These are phyloP conservation scores for Brassicogethes aeneus DNA, from an alignment of 2,888 invertebrate species.

Conservation along the genomic window DNA sequence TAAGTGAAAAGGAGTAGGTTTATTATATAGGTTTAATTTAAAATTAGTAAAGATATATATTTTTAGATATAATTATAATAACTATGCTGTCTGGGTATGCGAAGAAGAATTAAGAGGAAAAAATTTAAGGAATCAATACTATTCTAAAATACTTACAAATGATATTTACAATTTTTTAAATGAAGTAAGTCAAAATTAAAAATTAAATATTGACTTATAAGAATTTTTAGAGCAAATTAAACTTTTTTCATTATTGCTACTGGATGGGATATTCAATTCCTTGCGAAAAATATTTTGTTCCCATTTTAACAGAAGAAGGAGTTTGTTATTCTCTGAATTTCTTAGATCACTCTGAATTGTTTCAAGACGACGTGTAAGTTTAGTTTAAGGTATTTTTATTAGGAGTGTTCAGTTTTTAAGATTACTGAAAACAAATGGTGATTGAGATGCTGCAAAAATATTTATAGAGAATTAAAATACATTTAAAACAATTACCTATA, in stretches of 20 bases:
- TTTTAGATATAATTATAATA: background rate
- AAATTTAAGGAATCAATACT: conserved; percentile 5
- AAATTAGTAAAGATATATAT: no score
- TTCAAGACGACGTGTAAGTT: conserved; percentile 43
- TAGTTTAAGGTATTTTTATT: conserved; percentile 4
- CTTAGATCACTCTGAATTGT: conserved; percentile 47
- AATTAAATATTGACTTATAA: background rate
- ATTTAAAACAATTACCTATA: no score
- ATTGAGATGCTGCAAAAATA: no score
- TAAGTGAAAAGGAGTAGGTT: background rate
- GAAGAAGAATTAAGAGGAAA: conserved; percentile 8
- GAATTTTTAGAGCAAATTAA: conserved; percentile 6
- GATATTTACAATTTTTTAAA: background rate
- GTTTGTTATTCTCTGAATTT: conserved; percentile 57
- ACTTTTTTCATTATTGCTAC: background rate
- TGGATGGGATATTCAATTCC: conserved; percentile 16
- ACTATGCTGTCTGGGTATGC: conserved; percentile 1
- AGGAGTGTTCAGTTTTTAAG: no score
- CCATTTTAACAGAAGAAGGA: conserved; percentile 56
- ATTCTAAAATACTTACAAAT: background rate
- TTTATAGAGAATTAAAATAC: no score
- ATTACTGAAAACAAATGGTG: no score
- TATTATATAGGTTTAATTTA: no score
- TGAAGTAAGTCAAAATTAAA: background rate
- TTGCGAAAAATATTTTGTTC: conserved; percentile 47